Base-by-base conservation (phyloP, 2,888 invertebrate species). In the Dendrolimus pini region DNA sequence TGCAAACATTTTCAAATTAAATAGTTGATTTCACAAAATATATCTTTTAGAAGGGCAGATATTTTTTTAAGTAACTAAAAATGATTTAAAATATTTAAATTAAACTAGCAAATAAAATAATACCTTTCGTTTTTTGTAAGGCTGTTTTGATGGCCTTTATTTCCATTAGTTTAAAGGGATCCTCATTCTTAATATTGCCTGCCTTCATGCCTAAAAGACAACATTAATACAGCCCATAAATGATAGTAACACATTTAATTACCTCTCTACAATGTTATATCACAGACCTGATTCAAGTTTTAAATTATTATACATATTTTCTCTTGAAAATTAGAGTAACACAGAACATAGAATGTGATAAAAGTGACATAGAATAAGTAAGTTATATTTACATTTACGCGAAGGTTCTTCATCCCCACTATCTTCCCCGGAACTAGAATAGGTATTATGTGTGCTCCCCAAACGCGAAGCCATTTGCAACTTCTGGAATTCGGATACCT, bases 401-500 rank as follows among this genome's bases (percentile, higher is more conserved):
- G 82, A 67, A 0, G 82, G 75, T 63, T 87, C 88, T 9, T 90
- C 90, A 2, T 86, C 89, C 0, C 68, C 85, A 59, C 88, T 89
- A 9, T 89, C 89, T 66, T 90, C 90, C 2, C 85, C 87, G 0
- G 88, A 88, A 62, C 85, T 90, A 3, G 86, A 89, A 64, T 89
- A 89, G 0, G 85, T 88, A 61, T 89, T 89, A 57, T 78, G 80
- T 1, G 83, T 75, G 58, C 82, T 75, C 1, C 75, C 81, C 1
- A 80, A 65, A 54, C 78, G 82, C 13, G 88, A 83, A 1, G 82
- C 83, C 81, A 85, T 79, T 71, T 90, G 89, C 41, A 91, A 68
- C 65, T 91, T 91, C 70, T 91, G 90, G 64, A 91, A 91, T 65
- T 91, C 91, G 6, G 87, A 76, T 7, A 90, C 89, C 90, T 91